Conservation (phyloP, 2,797 vertebrate species). For the Gorsachius magnificus region DNA sequence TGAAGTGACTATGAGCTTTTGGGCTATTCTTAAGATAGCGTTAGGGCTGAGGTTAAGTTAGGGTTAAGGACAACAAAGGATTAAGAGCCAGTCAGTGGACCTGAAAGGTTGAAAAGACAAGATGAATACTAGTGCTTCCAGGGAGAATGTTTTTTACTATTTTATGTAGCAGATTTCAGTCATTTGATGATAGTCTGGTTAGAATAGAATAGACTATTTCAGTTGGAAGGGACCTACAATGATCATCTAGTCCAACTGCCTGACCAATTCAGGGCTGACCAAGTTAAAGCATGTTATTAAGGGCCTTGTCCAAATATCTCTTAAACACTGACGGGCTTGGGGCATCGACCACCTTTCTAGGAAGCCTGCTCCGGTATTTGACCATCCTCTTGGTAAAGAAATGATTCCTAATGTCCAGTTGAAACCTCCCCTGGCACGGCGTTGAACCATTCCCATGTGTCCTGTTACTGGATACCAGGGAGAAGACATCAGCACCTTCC, state of each 20-base stretch:
- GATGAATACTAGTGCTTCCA: background rate
- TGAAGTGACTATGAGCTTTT: background rate
- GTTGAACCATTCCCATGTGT: no score
- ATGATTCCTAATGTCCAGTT: background rate
- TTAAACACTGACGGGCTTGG: background rate
- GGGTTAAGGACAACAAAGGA: background rate
- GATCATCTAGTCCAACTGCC: background rate
- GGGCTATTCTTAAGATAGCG: background rate
- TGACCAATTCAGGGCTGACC: background rate
- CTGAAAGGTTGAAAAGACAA: background rate
- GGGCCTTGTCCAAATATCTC: background rate
- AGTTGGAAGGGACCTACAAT: background rate
- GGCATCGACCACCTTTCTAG: background rate
- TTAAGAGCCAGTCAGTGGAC: background rate
- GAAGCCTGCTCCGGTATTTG: background rate
- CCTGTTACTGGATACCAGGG: no score
- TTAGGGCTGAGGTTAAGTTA: background rate
- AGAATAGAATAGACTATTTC: background rate
- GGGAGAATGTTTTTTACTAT: background rate
- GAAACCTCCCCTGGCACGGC: background rate
- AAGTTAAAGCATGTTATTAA: background rate
- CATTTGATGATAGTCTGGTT: background rate
- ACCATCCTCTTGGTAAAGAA: background rate
- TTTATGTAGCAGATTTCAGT: background rate
- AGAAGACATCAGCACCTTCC: no score